phyloP scores from a whole-genome alignment of 2,888 invertebrate species.

The Callyntrura guangdongensis region DNA sequence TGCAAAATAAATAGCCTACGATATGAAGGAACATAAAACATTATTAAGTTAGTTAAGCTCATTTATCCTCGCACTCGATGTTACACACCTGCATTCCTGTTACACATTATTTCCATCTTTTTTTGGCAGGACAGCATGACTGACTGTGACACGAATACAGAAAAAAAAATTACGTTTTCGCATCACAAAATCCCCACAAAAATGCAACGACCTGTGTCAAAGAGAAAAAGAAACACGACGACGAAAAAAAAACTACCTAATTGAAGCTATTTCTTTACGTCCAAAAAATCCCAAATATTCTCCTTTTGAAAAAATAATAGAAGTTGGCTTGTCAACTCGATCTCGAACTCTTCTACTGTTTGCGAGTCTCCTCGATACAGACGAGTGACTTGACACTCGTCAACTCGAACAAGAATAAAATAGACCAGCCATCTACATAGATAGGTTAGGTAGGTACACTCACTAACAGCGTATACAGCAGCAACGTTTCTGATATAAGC shows the following conservation, averaged over 20 bases:
- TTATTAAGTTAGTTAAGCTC: constrained; percentile 32
- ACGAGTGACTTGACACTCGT: constrained; percentile 37
- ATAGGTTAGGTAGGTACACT: too few relatives aligned
- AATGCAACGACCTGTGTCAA: constrained; percentile 73
- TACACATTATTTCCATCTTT: not conserved
- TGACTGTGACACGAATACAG: constrained; percentile 28
- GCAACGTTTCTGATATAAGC: not conserved
- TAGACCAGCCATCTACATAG: not conserved
- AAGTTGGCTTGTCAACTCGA: constrained; percentile 12
- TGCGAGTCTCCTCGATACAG: constrained; percentile 22
- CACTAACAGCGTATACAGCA: constrained; percentile 2
- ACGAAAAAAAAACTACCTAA: not conserved
- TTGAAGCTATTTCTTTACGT: not conserved
- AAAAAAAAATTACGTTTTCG: not conserved
- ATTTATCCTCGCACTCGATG: not conserved
- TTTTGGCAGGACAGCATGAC: constrained; percentile 41
- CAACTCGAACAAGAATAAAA: not conserved
- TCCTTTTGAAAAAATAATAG: not conserved
- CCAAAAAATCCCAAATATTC: not conserved
- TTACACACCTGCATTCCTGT: constrained; percentile 6
- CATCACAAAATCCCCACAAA: constrained; percentile 43
- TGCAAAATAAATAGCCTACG: constrained; percentile 3
- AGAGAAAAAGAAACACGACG: constrained; percentile 44
- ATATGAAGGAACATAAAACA: constrained; percentile 27
- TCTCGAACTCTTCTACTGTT: not conserved